phyloP scores from a whole-genome alignment of 1,140 invertebrate species.

The Atta colombica region DNA sequence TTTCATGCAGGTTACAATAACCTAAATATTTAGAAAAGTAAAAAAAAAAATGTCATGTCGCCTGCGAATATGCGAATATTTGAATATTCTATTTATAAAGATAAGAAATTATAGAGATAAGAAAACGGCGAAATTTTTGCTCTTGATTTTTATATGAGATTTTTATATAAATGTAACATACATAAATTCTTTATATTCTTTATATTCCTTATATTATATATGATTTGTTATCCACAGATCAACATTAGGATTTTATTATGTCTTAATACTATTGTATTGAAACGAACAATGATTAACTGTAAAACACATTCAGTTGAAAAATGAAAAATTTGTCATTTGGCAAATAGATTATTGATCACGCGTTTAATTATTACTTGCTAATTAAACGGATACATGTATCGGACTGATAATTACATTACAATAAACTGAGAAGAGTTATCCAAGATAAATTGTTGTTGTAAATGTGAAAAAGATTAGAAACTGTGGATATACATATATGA shows the following conservation, averaged over 20 bases:
- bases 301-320: neutral
- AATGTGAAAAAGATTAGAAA: neutral
- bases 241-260: neutral
- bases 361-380: slow-evolving; percentile 6
- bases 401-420: neutral
- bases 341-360: slow-evolving; percentile 1
- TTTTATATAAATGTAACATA: no score
- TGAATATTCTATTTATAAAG: no score
- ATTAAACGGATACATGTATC: neutral
- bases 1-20: neutral
- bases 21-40: neutral
- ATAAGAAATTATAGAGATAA: no score
- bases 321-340: slow-evolving; percentile 1
- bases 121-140: no score
- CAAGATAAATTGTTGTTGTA: neutral
- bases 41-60: neutral
- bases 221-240: neutral
- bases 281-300: neutral
- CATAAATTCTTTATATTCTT: no score
- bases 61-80: no score
- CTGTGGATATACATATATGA: neutral
- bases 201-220: no score
- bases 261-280: neutral
- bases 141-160: no score
- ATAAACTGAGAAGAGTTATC: neutral